Evolutionary conservation across 2,888 invertebrate genomes (phyloP), one percentile per base, ranked within the genome.

Genomic region (Apamea anceps): DNA sequence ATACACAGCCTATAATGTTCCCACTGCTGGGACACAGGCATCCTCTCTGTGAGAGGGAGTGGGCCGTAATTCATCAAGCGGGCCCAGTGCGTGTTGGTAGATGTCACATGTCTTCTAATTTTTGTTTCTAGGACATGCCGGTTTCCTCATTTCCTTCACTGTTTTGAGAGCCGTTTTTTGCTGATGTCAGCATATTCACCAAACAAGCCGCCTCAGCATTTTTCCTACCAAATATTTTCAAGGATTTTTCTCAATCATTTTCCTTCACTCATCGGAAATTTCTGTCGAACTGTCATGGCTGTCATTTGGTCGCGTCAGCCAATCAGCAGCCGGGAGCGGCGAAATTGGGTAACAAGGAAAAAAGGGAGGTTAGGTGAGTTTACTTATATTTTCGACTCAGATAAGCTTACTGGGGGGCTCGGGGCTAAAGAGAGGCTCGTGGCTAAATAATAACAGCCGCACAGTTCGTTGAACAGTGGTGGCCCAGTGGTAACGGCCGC

Each of bases 241-340:
- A 48, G 6, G 48, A 37, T 63, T 63, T 65, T 63, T 32, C 68
- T 32, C 60, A 78, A 72, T 68, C 51, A 79, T 63, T 82, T 84
- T 68, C 78, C 57, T 51, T 63, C n/a, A 21, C 60, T 54, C 66
- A 74, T 79, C 71, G 66, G 57, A 54, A 67, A 84, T 78, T 63
- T 82, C 66, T 25, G 73, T 71, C n/a, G 54, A 84, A 60, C 70
- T 82, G 82, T 84, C 85, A 51, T 32, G 2, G n/a, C 54, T 79
- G 71, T 84, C 80, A 63, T 75, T 74, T 72, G 21, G 8, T n/a
- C 32, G 42, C 60, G 66, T 72, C 85, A 75, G 74, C 85, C 71
- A 85, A 80, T 85, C 82, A 72, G 60, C 32, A 63, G 28, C 25
- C 42, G n/a, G 45, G 57, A 71, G 63, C 15, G 48, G n/a, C 48